Base-by-base conservation (phyloP, 2,888 invertebrate genomes). In the Fissipunctia ypsillon region DNA sequence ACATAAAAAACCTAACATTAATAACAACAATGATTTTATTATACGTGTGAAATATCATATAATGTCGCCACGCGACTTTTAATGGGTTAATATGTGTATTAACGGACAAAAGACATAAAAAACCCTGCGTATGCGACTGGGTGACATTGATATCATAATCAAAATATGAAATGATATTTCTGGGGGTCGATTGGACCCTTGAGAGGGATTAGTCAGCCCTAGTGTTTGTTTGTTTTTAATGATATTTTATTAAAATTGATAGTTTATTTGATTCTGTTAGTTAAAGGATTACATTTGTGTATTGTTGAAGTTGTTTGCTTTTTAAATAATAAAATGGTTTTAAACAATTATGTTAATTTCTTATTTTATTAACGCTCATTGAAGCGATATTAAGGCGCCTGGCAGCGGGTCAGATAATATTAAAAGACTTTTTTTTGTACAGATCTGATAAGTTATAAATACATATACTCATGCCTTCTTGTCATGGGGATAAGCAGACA, bases 71-170 rank as follows among this genome's bases (percentile, higher is more conserved):
- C 96, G 95, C 89, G 96, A 92, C 96, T 93, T 87, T 88, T 95
- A 96, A 96, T 96, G 93, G 95, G 93, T 96, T 95, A 95, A 96
- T 96, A 92, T 91, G 95, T 94, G 95, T 95, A 95, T 96, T 95
- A 95, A 91, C 88, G 90, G 85, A 94, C 94, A 95, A 95, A 90
- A 84, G 93, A 87, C 87, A 93, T 93, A 95, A 94, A 95, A 95
- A 94, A 91, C 77, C 83, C 86, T 79, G 76, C 81, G 80, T 69
- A 78, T 83, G 86, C 83, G 83, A 87, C 90, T 92, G 92, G 92
- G 92, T 90, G 95, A 94, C 95, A 94, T 92, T 95, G 95, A 96
- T 96, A 95, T 95, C 94, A 94, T 95, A 95, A 96, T 96, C 95
- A 95, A 96, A 96, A 96, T 96, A 96, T 96, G 95, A 95, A 94